Base-by-base conservation (phyloP, 2,888 invertebrate genomes). In the Embidobia sp. region DNA sequence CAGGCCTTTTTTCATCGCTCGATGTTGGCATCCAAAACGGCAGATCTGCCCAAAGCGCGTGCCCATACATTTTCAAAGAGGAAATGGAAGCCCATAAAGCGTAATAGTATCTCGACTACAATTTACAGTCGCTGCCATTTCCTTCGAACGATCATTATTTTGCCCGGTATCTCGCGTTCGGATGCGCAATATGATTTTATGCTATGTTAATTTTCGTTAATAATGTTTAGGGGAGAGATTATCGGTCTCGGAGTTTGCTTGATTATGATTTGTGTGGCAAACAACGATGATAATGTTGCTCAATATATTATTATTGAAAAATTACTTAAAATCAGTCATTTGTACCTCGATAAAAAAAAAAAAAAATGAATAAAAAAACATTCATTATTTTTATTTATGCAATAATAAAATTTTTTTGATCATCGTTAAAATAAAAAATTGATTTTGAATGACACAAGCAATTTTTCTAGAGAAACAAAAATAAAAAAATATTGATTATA, bases 21-120 rank as follows among this genome's bases (percentile, higher is more conserved):
- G 19, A 46, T 76, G 64, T 64, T 76, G 69, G 69, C 70, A 70
- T 76, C 44, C 69, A 63, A 76, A 70, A 11, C 69, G 51, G 46
- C 51, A 40, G 46, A 64, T 42, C 75, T 75, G 69, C 69, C 67
- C 63, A 70, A 59, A 63, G 70, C 64, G 70, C 70, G 70, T 76
- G 75, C 63, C 57, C 63, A 64, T 76, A 76, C 63, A 76, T 76
- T 76, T 69, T 69, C 69, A 63, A 18, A 33, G 35, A 69, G 75
- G 75, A 76, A 76, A 69, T 76, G 75, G 75, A 76, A 63, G 69
- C 63, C 69, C 75, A 75, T 75, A 75, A 69, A 75, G 67, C 61
- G 75, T 63, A 75, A 75, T 75, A 69, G 59, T 74, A 74, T 74
- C 73, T 74, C 59, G 26, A 66, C 73, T 74, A 66, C 64, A 66